Base-by-base conservation (phyloP, 2,888 invertebrate genomes). In the Orthosia gracilis region DNA sequence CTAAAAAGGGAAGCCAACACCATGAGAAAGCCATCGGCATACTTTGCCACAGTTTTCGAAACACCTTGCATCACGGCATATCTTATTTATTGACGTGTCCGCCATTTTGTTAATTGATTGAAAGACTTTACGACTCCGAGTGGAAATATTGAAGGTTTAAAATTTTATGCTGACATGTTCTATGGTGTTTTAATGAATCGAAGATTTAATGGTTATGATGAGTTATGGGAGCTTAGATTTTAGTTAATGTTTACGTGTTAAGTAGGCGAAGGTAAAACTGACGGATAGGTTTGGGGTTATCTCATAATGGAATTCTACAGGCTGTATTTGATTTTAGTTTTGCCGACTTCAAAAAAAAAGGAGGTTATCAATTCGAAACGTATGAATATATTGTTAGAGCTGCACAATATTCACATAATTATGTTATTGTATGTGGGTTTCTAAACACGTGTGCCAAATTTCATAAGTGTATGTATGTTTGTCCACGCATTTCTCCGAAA, bases 121-220 rank as follows among this genome's bases (percentile, higher is more conserved):
- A 66, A 77, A 52, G 73, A 77, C 73, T 85, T 84, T 72, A 85
- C 73, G 71, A 65, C 57, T 54, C 17, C 7, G 26, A 17, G 69
- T 69, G 66, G 69, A 72, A 71, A 80, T 80, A 84, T 81, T 84
- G 59, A 84, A 70, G 59, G 69, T 76, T 82, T 80, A 69, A 73
- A 82, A 82, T 73, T 74, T 76, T 76, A 79, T 57, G 64, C 69
- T 59, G 73, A 68, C 50, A 52, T 75, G 75, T 71, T 84, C 82
- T 77, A 84, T 83, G 57, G 63, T 61, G 47, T 82, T 82, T 83
- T 87, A 85, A 87, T 85, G 82, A 87, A 79, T 85, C 75, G 69
- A 76, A 70, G 81, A 72, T 78, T 84, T 82, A 80, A 82, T 82
- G 81, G 73, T 64, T 62, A 55, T 54, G 64, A 68, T 76, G 74